These are phyloP conservation scores for Phenganax marumi DNA, from an alignment of 92 coral and sea anemone genomes.

Conservation along the genomic window DNA sequence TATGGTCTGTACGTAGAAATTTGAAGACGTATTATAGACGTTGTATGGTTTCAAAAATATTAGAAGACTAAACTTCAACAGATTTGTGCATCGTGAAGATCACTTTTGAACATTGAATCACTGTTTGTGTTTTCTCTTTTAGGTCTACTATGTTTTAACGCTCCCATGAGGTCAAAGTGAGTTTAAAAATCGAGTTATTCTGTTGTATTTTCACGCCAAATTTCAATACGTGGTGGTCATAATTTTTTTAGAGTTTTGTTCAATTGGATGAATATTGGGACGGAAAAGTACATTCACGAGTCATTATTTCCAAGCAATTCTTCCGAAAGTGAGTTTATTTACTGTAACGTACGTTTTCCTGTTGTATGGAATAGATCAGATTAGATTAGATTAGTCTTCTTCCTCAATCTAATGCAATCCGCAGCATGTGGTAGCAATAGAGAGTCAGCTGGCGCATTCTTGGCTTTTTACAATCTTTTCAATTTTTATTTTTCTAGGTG, in stretches of 20 bases:
- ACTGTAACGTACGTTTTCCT: not conserved
- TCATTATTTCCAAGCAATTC: slow-evolving; percentile 54
- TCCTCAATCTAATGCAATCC: too few species aligned
- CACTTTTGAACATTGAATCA: not conserved
- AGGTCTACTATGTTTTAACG: slow-evolving; percentile 34
- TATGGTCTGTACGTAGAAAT: too few species aligned
- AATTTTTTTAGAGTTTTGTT: slow-evolving; percentile 64
- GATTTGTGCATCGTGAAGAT: too few species aligned
- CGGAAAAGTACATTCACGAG: slow-evolving; percentile 62
- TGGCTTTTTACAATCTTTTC: not conserved
- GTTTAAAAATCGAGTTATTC: not conserved
- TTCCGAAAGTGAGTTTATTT: not conserved
- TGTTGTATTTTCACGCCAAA: not conserved
- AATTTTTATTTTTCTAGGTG: slow-evolving; percentile 63
- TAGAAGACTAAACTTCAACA: too few species aligned
- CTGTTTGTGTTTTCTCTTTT: not conserved
- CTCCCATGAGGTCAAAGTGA: slow-evolving; percentile 42
- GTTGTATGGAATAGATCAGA: not conserved
- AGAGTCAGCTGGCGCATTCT: too few species aligned
- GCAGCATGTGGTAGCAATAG: too few species aligned
- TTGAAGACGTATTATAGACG: too few species aligned
- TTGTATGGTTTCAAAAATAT: too few species aligned
- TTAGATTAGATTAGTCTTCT: too few species aligned
- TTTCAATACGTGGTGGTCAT: not conserved
- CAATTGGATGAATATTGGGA: slow-evolving; percentile 73